phyloP scores from a whole-genome alignment of 2,797 vertebrate genomes.

The Falco columbarius region DNA sequence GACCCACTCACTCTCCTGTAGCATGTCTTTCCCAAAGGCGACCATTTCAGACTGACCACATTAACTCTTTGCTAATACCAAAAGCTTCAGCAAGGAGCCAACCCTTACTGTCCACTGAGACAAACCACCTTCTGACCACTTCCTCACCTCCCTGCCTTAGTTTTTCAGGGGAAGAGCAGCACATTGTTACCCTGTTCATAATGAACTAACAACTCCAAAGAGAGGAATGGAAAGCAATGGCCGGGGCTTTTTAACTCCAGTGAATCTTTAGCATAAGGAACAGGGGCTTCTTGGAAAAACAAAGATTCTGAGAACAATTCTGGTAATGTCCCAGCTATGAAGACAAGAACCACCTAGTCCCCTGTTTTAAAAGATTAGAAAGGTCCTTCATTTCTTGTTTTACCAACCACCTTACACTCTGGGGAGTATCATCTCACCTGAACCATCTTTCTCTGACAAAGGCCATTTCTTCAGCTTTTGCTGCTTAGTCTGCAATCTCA shows the following conservation, averaged over 20 bases:
- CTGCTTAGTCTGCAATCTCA: neutral
- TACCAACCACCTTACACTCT: neutral
- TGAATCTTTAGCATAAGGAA: neutral
- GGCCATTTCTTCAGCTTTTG: neutral
- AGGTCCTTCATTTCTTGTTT: neutral
- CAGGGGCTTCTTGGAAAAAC: neutral
- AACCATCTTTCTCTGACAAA: neutral
- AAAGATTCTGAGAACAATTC: neutral
- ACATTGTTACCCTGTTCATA: neutral
- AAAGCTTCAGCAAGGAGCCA: neutral
- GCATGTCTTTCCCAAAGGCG: neutral
- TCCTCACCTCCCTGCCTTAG: neutral
- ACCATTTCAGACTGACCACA: neutral
- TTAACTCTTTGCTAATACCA: neutral
- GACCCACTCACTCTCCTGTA: neutral
- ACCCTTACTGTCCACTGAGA: neutral
- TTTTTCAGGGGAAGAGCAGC: neutral
- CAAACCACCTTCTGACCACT: neutral
- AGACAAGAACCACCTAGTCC: neutral
- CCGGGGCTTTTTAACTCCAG: neutral
- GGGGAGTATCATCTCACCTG: neutral
- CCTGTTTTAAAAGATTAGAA: neutral
- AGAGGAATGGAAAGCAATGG: neutral
- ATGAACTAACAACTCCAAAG: neutral
- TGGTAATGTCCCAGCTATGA: neutral